These are phyloP conservation scores for Podotricha telesiphe DNA, from an alignment of 2,888 invertebrate species.

Conservation along the genomic window DNA sequence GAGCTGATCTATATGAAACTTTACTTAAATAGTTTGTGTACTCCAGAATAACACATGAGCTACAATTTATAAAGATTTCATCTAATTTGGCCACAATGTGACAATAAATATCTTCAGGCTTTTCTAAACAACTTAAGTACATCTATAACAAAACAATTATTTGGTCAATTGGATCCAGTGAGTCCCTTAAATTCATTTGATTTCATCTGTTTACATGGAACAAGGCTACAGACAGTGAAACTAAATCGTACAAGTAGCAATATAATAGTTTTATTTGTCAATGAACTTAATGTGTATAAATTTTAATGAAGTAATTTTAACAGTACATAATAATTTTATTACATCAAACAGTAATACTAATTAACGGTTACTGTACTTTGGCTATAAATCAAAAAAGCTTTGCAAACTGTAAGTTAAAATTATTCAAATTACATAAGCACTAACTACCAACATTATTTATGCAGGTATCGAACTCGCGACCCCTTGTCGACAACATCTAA, in stretches of 20 bases:
- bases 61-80: no score
- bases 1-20: no score
- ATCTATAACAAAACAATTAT: not conserved
- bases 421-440: conserved; percentile 13
- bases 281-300: not conserved
- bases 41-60: no score
- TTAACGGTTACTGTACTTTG: not conserved
- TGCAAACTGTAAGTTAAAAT: not conserved
- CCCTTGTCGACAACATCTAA: conserved; percentile 20
- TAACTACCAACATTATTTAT: conserved; percentile 17
- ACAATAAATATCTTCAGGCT: no score
- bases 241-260: not conserved
- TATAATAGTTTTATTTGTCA: not conserved
- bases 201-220: not conserved
- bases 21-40: no score
- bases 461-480: conserved; percentile 21
- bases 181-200: not conserved
- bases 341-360: no score
- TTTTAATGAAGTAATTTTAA: not conserved
- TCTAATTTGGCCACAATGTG: no score
- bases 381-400: conserved; percentile 4
- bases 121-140: no score
- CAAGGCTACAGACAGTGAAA: not conserved
- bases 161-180: not conserved
- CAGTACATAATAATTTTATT: not conserved